Evolutionary conservation across 2,797 vertebrate genomes (phyloP).

Genomic region (Tarsius wallacei): DNA sequence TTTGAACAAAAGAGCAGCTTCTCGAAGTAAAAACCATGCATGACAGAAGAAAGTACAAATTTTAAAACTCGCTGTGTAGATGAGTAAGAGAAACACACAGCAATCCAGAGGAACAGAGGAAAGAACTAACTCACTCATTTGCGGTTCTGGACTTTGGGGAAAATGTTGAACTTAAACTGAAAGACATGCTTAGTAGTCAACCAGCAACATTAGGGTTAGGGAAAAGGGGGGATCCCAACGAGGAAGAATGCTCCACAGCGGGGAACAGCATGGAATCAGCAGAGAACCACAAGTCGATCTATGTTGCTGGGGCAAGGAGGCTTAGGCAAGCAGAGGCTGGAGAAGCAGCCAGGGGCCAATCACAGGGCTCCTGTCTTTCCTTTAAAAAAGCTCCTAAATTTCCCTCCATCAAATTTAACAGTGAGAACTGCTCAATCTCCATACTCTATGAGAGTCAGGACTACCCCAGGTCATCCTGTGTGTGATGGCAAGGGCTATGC

Average conservation of each 20-base stretch:
- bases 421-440: background rate
- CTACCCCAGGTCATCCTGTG: background rate
- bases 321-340: background rate
- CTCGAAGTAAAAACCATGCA: background rate
- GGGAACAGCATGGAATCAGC: background rate
- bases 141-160: background rate
- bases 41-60: conserved; percentile 20
- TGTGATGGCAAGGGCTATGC: fast-evolving
- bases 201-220: background rate
- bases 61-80: background rate
- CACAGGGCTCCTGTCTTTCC: background rate
- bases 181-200: conserved; percentile 11
- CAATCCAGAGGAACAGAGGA: background rate
- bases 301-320: background rate
- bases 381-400: background rate
- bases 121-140: background rate
- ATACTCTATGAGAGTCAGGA: background rate
- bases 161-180: background rate
- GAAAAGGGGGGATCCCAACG: background rate
- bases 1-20: conserved; percentile 53
- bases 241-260: background rate
- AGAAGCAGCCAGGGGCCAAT: background rate
- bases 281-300: background rate
- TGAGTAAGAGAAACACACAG: background rate
- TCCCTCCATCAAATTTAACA: background rate